These are phyloP conservation scores for Ochotona curzoniae DNA, from an alignment of 2,113 vertebrate species.

Conservation along the genomic window DNA sequence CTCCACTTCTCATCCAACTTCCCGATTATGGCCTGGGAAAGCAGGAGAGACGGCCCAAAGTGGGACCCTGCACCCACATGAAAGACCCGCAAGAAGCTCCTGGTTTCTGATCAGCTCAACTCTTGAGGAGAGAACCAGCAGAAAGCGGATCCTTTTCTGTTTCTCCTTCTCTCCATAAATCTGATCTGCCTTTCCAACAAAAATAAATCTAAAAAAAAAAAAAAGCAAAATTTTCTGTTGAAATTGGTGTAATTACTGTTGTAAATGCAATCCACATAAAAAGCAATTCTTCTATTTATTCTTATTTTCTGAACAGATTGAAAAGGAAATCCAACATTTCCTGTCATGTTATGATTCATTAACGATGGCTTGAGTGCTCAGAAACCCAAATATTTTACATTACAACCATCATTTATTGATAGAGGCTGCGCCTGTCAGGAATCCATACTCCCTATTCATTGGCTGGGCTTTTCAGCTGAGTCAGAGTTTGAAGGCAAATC, in stretches of 20 bases:
- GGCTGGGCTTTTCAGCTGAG: not conserved
- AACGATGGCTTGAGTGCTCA: not conserved
- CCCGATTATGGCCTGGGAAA: too few species aligned
- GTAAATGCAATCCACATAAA: constrained; percentile 28
- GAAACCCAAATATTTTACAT: not conserved
- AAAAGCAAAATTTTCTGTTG: not conserved
- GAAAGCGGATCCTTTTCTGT: too few species aligned
- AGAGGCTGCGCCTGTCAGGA: not conserved
- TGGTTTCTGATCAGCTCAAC: too few species aligned
- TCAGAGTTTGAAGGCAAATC: not conserved
- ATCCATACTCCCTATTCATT: not conserved
- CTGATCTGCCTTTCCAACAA: too few species aligned
- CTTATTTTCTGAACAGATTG: not conserved
- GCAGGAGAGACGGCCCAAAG: too few species aligned
- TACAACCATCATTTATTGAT: not conserved
- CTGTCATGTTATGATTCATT: not conserved
- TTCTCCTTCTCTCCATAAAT: too few species aligned
- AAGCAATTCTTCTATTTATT: not conserved
- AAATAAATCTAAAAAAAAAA: too few species aligned
- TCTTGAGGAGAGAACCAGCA: too few species aligned
- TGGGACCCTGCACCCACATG: too few species aligned
- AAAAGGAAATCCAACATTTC: not conserved
- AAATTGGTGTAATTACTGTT: not conserved
- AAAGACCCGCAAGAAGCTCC: too few species aligned
- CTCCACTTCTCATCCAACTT: too few species aligned